phyloP scores from a whole-genome alignment of 2,888 invertebrate genomes.

The Pasiphila rectangulata region DNA sequence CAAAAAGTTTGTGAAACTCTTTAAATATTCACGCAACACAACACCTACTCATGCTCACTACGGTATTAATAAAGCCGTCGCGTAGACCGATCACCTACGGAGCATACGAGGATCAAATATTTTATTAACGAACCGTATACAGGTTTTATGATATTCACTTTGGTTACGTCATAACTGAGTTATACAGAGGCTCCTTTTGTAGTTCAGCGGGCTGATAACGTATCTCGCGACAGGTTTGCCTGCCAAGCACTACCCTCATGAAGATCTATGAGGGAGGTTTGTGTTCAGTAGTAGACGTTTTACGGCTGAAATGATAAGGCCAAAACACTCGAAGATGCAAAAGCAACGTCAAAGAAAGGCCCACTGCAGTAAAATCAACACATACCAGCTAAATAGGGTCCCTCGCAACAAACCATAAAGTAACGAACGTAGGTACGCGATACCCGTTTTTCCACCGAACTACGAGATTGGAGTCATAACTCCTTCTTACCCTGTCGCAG shows the following conservation, averaged over 20 bases:
- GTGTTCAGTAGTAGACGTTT: too few relatives aligned
- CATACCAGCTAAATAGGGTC: neutral
- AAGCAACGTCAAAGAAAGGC: too few relatives aligned
- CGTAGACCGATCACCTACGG: conserved; percentile 24
- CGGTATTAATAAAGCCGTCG: conserved; percentile 24
- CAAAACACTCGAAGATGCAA: too few relatives aligned
- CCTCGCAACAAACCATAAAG: conserved; percentile 3
- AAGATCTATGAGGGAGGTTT: too few relatives aligned
- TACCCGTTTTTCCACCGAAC: conserved; percentile 19
- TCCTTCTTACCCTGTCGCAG: conserved; percentile 33
- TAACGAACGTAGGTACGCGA: conserved; percentile 18
- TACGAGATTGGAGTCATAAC: conserved; percentile 29
- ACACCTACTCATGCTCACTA: conserved; percentile 14
- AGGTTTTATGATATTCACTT: neutral
- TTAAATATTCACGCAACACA: conserved; percentile 2
- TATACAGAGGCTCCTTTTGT: too few relatives aligned
- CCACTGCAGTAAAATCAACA: too few relatives aligned
- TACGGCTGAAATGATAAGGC: too few relatives aligned
- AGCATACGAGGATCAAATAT: neutral
- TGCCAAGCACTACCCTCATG: too few relatives aligned
- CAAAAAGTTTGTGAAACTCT: conserved; percentile 9
- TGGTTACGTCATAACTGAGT: neutral
- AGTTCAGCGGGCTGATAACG: too few relatives aligned
- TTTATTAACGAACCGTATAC: neutral
- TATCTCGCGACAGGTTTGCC: too few relatives aligned